Conservation (phyloP, 2,797 vertebrate genomes). For the Chaetodon trifasciatus region DNA sequence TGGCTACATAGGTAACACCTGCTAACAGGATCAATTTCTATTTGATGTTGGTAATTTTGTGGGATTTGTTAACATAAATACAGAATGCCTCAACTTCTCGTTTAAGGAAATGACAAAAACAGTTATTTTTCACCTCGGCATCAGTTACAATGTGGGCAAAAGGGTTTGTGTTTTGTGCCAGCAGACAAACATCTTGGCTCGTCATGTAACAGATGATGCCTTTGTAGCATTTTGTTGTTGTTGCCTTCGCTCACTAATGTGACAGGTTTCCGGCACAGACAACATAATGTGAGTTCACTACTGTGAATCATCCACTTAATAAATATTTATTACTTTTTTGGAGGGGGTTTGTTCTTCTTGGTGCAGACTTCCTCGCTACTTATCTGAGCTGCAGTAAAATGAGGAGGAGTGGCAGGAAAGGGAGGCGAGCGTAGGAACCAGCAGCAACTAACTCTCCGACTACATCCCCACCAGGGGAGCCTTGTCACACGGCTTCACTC, state of each 20-base stretch:
- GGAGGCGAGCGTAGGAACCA: conserved; percentile 6
- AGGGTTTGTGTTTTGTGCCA: neutral
- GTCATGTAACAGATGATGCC: neutral
- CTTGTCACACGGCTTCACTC: conserved; percentile 50
- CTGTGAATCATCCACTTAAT: conserved; percentile 11
- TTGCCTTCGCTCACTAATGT: neutral
- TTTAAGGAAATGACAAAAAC: neutral
- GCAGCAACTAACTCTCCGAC: conserved; percentile 29
- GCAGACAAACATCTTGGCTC: neutral
- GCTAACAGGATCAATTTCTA: neutral
- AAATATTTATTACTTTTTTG: neutral
- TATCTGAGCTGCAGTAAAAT: conserved; percentile 17
- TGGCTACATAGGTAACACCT: neutral
- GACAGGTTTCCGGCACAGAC: conserved; percentile 16
- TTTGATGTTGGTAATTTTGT: neutral
- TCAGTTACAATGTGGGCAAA: neutral
- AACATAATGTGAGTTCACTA: neutral
- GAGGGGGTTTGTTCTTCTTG: conserved; percentile 7
- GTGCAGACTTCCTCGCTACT: neutral
- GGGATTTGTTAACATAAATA: conserved; percentile 4
- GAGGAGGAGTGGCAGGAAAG: neutral
- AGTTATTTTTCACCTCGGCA: too few relatives aligned
- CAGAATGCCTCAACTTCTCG: neutral
- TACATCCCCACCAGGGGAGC: conserved; percentile 51
- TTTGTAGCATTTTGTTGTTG: neutral